Evolutionary conservation across 2,888 invertebrate species (phyloP).

Genomic region (Synanthedon vespiformis): DNA sequence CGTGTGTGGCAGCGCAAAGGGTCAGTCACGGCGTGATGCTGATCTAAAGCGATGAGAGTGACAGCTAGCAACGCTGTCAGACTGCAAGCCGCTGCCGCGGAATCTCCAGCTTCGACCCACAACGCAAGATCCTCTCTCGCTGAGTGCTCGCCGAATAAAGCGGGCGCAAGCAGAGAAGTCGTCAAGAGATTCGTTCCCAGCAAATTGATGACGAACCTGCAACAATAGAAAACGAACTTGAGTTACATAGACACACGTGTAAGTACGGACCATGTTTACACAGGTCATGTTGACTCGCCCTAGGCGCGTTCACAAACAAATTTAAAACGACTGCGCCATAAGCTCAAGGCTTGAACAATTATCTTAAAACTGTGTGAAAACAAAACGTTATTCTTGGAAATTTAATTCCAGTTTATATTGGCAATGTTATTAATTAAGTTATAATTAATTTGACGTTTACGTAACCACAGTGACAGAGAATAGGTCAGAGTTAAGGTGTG

Average conservation of each 20-base stretch:
- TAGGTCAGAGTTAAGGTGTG: too few species aligned
- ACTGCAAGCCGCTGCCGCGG: conserved; percentile 48
- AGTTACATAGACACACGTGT: background rate
- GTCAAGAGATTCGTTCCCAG: conserved; percentile 62
- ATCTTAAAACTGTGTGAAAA: conserved; percentile 1
- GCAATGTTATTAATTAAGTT: background rate
- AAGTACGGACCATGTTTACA: conserved; percentile 6
- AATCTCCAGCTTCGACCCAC: conserved; percentile 70
- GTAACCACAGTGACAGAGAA: background rate
- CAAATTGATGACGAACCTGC: conserved; percentile 75
- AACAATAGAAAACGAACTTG: conserved; percentile 39
- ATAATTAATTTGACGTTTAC: background rate
- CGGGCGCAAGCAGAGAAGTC: conserved; percentile 61
- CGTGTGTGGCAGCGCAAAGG: conserved; percentile 64
- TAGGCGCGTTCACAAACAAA: background rate
- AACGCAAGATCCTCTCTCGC: conserved; percentile 74
- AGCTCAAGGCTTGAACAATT: background rate
- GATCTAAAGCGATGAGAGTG: conserved; percentile 60
- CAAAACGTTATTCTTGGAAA: background rate
- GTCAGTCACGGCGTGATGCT: conserved; percentile 68
- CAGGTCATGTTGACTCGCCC: conserved; percentile 12
- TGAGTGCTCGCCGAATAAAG: conserved; percentile 67
- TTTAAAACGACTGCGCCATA: background rate
- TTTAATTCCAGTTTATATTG: background rate
- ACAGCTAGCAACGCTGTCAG: conserved; percentile 48